Percentiles rank a stretch among this genome's conserved stretches.
Conservation (phyloP, 2,888 invertebrate genomes). For the Callyntrura sp. region DNA sequence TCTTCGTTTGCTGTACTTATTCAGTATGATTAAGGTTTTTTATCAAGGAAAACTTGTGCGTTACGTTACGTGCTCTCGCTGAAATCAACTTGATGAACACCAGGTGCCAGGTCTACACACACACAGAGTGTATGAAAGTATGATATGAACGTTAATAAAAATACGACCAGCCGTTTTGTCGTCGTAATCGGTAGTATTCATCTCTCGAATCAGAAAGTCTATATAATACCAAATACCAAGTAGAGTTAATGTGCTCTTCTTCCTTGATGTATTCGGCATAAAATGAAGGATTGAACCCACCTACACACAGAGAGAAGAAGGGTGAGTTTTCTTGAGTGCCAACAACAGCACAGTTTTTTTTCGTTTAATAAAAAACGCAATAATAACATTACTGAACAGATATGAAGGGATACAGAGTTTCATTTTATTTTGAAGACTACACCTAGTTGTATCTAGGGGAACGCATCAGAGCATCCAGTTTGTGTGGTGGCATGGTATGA, state of each 20-base stretch:
- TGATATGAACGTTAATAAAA: neutral
- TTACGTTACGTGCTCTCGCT: neutral
- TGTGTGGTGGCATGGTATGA: neutral
- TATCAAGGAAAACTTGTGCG: slow-evolving; percentile 55
- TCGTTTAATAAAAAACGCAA: neutral
- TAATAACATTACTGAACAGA: neutral
- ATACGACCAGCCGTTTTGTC: slow-evolving; percentile 31
- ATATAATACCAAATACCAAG: neutral
- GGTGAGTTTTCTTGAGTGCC: neutral
- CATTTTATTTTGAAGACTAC: neutral
- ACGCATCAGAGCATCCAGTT: slow-evolving; percentile 15
- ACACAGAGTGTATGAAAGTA: no score
- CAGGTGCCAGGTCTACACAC: slow-evolving; percentile 29
- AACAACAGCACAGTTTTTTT: slow-evolving; percentile 10
- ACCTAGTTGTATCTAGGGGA: neutral
- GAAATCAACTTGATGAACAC: slow-evolving; percentile 46
- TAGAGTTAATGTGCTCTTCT: neutral
- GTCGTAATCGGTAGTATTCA: slow-evolving; percentile 26
- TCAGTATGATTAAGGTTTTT: slow-evolving; percentile 40
- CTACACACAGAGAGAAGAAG: neutral
- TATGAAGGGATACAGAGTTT: slow-evolving; percentile 9
- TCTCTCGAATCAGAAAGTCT: slow-evolving; percentile 9
- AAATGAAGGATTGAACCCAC: slow-evolving; percentile 14
- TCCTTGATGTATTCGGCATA: neutral
- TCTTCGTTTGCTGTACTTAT: neutral